Percentiles rank a stretch among this genome's conserved stretches.
phyloP scores from a whole-genome alignment of 92 coral and sea anemone species.

The Bergia puertoricense region DNA sequence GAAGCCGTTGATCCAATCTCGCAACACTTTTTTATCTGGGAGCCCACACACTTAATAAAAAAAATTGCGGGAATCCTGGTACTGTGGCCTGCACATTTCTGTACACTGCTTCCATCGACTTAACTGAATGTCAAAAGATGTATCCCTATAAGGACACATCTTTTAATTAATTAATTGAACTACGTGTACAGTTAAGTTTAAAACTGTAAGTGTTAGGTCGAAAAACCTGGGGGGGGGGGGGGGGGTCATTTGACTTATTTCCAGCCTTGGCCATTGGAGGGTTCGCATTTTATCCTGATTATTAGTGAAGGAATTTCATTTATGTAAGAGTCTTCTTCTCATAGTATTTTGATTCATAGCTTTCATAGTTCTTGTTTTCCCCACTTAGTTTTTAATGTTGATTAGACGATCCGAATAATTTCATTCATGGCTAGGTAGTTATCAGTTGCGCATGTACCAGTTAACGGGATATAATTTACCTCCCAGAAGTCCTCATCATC shows the following conservation, averaged over 20 bases:
- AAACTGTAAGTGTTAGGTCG: neutral
- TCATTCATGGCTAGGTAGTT: neutral
- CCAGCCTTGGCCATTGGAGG: no score
- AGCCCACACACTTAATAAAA: no score
- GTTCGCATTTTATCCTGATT: no score
- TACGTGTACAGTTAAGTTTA: no score
- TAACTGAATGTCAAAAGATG: neutral
- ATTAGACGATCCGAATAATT: neutral
- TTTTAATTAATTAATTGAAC: no score
- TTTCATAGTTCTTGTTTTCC: neutral
- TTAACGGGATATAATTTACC: slow-evolving; percentile 3
- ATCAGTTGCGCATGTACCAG: neutral
- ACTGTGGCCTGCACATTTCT: neutral
- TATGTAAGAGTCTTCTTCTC: no score
- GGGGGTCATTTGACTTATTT: neutral
- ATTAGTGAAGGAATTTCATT: no score
- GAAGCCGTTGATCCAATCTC: no score
- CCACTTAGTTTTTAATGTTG: neutral
- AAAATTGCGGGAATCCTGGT: no score
- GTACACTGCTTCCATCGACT: no score
- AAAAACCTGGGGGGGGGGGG: neutral
- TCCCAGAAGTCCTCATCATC: slow-evolving; percentile 53
- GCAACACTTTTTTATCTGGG: no score
- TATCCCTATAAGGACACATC: neutral
- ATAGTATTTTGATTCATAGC: no score